Conservation (phyloP, 1,140 invertebrate species). For the Notospermus geniculatus region DNA sequence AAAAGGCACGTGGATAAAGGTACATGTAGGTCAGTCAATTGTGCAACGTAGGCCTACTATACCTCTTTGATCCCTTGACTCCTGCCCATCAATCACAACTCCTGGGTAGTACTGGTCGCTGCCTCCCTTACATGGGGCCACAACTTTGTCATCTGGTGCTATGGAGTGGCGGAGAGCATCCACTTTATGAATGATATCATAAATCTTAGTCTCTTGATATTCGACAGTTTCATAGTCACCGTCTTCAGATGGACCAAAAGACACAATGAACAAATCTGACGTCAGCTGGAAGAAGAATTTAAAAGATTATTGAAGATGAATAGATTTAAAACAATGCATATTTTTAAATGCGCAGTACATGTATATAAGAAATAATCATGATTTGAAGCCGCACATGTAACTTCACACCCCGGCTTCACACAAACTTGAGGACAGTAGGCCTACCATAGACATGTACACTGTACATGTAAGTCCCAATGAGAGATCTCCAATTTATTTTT, state of each 20-base stretch:
- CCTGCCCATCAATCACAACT: slow-evolving; percentile 47
- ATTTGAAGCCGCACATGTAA: too few relatives aligned
- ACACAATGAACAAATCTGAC: slow-evolving; percentile 44
- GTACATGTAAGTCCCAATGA: too few relatives aligned
- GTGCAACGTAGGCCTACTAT: slow-evolving; percentile 3
- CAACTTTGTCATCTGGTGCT: slow-evolving; percentile 40
- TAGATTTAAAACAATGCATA: too few relatives aligned
- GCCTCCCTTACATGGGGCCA: slow-evolving; percentile 46
- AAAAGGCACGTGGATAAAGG: too few relatives aligned
- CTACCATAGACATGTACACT: too few relatives aligned
- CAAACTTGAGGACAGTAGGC: too few relatives aligned
- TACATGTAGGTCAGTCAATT: too few relatives aligned
- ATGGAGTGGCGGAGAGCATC: slow-evolving; percentile 46
- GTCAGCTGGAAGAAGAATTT: slow-evolving; percentile 40
- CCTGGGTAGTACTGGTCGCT: slow-evolving; percentile 47
- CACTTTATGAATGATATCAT: slow-evolving; percentile 44
- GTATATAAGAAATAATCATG: too few relatives aligned
- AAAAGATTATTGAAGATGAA: too few relatives aligned
- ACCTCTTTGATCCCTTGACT: slow-evolving; percentile 37
- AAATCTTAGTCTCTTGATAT: slow-evolving; percentile 50
- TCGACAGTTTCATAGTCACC: slow-evolving; percentile 41
- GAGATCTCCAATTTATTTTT: too few relatives aligned
- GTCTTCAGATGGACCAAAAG: slow-evolving; percentile 46
- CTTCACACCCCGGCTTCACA: too few relatives aligned
- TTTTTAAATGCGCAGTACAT: too few relatives aligned